Evolutionary conservation across 2,888 invertebrate species (phyloP).

Genomic region (Pherbina coryleti): DNA sequence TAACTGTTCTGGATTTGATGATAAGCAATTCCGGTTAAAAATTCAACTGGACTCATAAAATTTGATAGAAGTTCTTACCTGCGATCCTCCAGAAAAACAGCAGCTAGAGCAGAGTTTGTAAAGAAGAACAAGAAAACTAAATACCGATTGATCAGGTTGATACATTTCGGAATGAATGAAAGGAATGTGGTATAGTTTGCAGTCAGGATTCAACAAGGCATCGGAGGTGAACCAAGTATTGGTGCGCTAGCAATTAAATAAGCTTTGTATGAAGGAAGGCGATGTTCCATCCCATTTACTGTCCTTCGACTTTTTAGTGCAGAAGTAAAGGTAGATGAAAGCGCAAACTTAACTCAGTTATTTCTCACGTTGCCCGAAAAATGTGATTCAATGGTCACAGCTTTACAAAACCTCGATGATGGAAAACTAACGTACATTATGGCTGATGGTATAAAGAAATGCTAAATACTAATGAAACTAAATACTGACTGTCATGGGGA

Average conservation of each 20-base stretch:
- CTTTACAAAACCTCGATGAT: background rate
- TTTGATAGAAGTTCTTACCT: slow-evolving; percentile 37
- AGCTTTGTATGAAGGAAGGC: slow-evolving; percentile 32
- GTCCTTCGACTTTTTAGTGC: slow-evolving; percentile 30
- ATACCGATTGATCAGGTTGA: slow-evolving; percentile 10
- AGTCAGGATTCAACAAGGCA: slow-evolving; percentile 32
- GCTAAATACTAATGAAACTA: background rate
- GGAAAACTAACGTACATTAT: background rate
- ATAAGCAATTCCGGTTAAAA: no score
- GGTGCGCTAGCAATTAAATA: slow-evolving; percentile 32
- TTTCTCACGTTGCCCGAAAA: slow-evolving; percentile 29
- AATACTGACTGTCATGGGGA: background rate
- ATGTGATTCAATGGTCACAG: slow-evolving; percentile 29
- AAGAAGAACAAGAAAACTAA: slow-evolving; percentile 23
- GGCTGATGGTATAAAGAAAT: background rate
- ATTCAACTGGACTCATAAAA: no score
- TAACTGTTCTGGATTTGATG: no score
- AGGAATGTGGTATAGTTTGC: slow-evolving; percentile 37
- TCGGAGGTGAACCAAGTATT: slow-evolving; percentile 16
- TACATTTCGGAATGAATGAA: background rate
- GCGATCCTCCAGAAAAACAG: background rate
- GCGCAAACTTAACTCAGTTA: background rate
- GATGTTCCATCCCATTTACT: no score
- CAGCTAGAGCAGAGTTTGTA: slow-evolving; percentile 11
- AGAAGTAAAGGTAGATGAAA: slow-evolving; percentile 25